Base-by-base conservation (phyloP, 2,888 invertebrate species). In the Anarsia innoxiella region DNA sequence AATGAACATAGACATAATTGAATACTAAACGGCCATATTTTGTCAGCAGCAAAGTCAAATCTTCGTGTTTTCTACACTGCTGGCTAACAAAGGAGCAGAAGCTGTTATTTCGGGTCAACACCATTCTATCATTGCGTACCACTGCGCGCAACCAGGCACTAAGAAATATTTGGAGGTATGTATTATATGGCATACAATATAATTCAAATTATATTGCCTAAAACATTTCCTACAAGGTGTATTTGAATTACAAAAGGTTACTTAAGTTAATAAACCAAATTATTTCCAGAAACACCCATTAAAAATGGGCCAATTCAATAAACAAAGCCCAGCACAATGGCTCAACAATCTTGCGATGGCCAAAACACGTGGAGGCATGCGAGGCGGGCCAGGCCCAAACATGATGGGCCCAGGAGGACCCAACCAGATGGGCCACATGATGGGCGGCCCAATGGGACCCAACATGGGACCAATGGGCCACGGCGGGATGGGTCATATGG, bases 41-140 rank as follows among this genome's bases (percentile, higher is more conserved):
- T 92, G 93, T 93, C 95, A 96, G 85, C 97, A 98, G 79, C 97
- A 97, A 82, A 97, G 95, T 82, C 97, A 97, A 78, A 96, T 98
- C 71, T 98, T 97, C 88, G 97, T 98, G 53, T 98, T 98, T 86
- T 95, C 96, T 12, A 97, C 98, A 5, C 86, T 91, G 59, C 83
- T 97, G 77, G 98, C 97, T 2, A 98, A 98, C 77, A 93, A 95
- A 66, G 97, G 96, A 3, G 97, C 97, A 0, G 97, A 98, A 59
- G 90, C 94, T 9, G 97, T 97, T 9, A 82, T 95, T 44, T 92
- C 92, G 44, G 95, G 96, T 1, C 94, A 95, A 60, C 96, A 91
- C 73, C 92, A 93, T 58, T 94, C 95, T 35, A 97, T 98, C 54
- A 95, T 97, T 53, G 93, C 95, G 16, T 98, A 93, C 77, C 98